Conservation (phyloP, 2,888 invertebrate genomes). For the Drosophila multiciliata region DNA sequence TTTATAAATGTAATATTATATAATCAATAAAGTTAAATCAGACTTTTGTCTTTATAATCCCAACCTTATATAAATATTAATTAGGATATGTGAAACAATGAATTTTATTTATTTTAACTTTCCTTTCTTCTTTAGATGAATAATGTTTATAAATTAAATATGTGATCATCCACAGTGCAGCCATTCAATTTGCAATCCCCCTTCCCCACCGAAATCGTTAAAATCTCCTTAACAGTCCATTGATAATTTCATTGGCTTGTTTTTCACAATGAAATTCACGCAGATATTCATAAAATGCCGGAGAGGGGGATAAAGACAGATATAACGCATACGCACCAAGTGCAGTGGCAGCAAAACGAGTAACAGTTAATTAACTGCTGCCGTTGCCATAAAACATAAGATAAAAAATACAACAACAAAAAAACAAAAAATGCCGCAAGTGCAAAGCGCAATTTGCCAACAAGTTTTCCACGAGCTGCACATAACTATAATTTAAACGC, state of each 20-base stretch:
- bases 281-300: conserved; percentile 27
- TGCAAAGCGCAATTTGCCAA: conserved; percentile 58
- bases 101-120: neutral
- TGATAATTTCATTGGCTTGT: conserved; percentile 18
- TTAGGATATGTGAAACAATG: neutral
- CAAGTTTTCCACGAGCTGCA: conserved; percentile 54
- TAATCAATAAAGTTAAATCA: neutral
- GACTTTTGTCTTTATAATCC: neutral
- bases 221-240: conserved; percentile 3
- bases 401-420: conserved; percentile 1
- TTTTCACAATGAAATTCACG: conserved; percentile 52
- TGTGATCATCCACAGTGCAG: neutral
- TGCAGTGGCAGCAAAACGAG: conserved; percentile 42
- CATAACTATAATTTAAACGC: conserved; percentile 51
- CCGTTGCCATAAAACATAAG: conserved; percentile 23
- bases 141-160: neutral
- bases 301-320: conserved; percentile 8
- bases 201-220: neutral
- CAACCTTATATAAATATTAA: neutral
- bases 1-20: neutral
- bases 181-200: neutral
- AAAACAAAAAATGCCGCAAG: conserved; percentile 34
- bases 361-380: conserved; percentile 51
- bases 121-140: neutral
- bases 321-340: conserved; percentile 67